phyloP scores from a whole-genome alignment of 2,888 invertebrate genomes.

The Coleophora flavipennella region DNA sequence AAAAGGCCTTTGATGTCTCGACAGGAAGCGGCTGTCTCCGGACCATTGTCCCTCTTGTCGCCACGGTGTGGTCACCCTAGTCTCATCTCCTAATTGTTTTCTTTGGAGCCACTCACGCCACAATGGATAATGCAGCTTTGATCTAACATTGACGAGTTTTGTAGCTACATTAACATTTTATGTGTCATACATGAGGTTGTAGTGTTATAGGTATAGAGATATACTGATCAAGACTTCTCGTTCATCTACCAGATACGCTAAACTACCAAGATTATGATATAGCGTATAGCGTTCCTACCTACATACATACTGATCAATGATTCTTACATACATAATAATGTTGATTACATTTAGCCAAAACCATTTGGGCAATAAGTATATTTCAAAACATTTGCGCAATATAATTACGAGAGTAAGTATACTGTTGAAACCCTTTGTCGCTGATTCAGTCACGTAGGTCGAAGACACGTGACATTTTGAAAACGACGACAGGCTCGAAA shows the following conservation, averaged over 20 bases:
- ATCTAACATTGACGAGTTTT: conserved; percentile 31
- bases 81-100: conserved; percentile 66
- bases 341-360: no score
- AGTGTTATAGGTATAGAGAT: no score
- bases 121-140: conserved; percentile 62
- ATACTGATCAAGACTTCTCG: no score
- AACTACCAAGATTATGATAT: no score
- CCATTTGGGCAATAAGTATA: no score
- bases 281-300: no score
- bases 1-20: conserved; percentile 41
- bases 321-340: no score
- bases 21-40: conserved; percentile 54
- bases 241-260: no score
- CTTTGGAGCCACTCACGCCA: conserved; percentile 52
- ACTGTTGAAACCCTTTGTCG: conserved; percentile 32
- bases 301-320: no score
- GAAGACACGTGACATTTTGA: conserved; percentile 59
- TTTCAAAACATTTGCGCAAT: no score
- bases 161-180: conserved; percentile 4
- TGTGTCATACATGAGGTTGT: no score
- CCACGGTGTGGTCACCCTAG: conserved; percentile 37
- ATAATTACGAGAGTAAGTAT: no score
- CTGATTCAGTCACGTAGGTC: conserved; percentile 46
- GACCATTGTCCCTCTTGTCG: conserved; percentile 41
- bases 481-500: conserved; percentile 56